A percentile compares a stretch with the other conserved stretches of the same genome.
These are phyloP conservation scores for Agapornis canus DNA, from an alignment of 2,797 vertebrate genomes.

Conservation along the genomic window DNA sequence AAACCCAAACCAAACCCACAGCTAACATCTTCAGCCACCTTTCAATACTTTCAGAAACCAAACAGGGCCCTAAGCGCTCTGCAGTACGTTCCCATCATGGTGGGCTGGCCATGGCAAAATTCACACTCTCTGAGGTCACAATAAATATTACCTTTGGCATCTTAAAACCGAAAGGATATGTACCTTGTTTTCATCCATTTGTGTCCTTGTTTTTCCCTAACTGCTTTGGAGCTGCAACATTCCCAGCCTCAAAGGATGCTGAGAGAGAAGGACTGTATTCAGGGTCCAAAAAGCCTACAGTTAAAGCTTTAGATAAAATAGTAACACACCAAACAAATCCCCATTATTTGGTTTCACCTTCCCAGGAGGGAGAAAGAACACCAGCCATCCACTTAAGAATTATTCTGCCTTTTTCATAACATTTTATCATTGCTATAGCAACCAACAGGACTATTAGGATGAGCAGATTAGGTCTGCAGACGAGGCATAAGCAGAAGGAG, in stretches of 20 bases:
- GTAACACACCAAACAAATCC: background rate
- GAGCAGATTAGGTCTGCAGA: background rate
- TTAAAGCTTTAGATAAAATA: background rate
- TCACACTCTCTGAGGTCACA: background rate
- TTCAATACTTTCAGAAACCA: background rate
- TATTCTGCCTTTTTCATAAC: conserved; percentile 4
- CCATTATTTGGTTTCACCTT: background rate
- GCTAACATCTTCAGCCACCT: background rate
- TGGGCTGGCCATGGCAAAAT: background rate
- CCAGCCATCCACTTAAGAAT: background rate
- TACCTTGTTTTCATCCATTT: background rate
- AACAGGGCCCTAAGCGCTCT: background rate
- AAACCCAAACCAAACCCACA: background rate
- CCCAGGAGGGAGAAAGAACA: background rate
- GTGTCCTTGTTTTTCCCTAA: background rate
- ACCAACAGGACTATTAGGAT: background rate
- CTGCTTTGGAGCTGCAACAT: background rate
- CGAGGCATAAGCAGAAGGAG: background rate
- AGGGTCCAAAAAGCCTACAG: background rate
- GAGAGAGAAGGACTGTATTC: background rate
- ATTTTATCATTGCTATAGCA: conserved; percentile 42
- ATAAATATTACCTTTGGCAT: background rate
- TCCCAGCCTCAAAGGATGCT: background rate
- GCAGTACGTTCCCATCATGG: rapidly evolving
- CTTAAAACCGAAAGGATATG: background rate